These are phyloP conservation scores for Champsocephalus gunnari DNA, from an alignment of 2,797 vertebrate species.

Conservation along the genomic window DNA sequence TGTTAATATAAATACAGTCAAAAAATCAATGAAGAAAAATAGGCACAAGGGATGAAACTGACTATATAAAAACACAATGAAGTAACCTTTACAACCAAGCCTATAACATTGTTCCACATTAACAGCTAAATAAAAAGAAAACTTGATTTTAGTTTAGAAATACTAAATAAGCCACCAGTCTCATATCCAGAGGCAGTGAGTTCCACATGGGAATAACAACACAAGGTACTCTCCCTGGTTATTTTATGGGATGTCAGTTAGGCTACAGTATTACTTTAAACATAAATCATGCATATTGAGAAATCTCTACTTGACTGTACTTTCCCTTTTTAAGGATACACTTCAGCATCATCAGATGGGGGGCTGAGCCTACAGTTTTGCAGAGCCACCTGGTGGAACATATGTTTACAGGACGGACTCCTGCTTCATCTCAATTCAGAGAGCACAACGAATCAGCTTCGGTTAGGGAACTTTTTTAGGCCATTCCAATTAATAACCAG, in stretches of 20 bases:
- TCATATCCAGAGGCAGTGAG: too few species aligned
- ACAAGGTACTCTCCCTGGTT: too few species aligned
- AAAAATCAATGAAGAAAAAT: too few species aligned
- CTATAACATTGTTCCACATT: too few species aligned
- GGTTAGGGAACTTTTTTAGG: constrained; percentile 44
- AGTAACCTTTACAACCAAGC: too few species aligned
- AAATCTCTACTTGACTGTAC: neutral
- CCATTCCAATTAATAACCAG: constrained; percentile 37
- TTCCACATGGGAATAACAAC: too few species aligned
- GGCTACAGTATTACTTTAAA: neutral
- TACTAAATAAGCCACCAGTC: too few species aligned
- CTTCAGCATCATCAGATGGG: neutral
- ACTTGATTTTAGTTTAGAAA: too few species aligned
- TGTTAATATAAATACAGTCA: too few species aligned
- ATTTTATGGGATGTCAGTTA: neutral
- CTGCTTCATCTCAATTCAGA: constrained; percentile 37
- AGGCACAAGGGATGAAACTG: too few species aligned
- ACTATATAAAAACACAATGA: too few species aligned
- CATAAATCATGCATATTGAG: neutral
- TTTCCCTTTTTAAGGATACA: neutral
- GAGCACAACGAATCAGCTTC: constrained; percentile 42
- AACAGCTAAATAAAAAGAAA: too few species aligned
- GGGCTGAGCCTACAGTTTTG: constrained; percentile 30
- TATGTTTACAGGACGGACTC: constrained; percentile 21
- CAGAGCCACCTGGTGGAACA: constrained; percentile 77